Base-by-base conservation (phyloP, 2,113 vertebrate genomes). In the Vombatus ursinus region DNA sequence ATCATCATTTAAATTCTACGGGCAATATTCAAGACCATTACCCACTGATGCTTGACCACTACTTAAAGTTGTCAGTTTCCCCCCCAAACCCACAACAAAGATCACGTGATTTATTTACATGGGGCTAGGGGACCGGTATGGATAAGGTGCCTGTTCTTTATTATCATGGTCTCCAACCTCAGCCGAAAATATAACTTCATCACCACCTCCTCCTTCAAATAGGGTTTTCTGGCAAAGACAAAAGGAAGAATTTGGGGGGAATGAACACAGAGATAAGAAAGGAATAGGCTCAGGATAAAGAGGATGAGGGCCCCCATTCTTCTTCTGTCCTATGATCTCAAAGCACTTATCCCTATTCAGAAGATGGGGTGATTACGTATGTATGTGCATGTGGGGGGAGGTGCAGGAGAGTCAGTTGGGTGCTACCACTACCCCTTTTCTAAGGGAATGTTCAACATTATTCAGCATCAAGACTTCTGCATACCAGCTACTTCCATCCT, bases 81-180 rank as follows among this genome's bases (percentile, higher is more conserved):
- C n/a, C 16, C n/a, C 25, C 94, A 49, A 93, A 4, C 48, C 49
- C 94, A 96, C 96, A 97, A 96, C 92, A 94, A 97, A 97, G 95
- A 96, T 61, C 96, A 96, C 93, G 11, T 57, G 84, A 92, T 98
- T 98, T 98, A 98, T 98, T 98, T 98, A 98, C 97, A 98, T 96
- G 97, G 97, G 96, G 96, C 94, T 93, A 93, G 94, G 94, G 90
- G 37, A 50, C 44, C 77, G 50, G 91, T 47, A 54, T 50, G 89
- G 89, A 53, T 1, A 49, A 68, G 77, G 52, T 49, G 52, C 31
- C 48, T 3, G 47, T n/a, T 77, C 54, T 93, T 91, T 90, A 28
- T 10, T 0, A 51, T 37, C 95, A 92, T 26, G 22, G 68, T 3
- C 2, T 91, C 49, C 96, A 93, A 44, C n/a, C 94, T 93, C 90